phyloP scores from a whole-genome alignment of 1,140 invertebrate genomes.

The Halictus rubicundus region DNA sequence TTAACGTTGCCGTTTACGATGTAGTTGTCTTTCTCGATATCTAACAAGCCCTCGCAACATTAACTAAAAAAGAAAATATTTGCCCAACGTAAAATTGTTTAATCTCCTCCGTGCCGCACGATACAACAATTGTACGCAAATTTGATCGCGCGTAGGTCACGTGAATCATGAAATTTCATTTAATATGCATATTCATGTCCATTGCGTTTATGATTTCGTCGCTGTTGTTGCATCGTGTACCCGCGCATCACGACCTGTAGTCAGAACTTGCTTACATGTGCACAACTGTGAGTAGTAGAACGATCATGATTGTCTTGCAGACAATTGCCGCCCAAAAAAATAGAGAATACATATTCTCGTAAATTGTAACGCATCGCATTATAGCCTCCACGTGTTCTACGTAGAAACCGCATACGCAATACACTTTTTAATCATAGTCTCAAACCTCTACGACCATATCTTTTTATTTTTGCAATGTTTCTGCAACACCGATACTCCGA shows the following conservation, averaged over 20 bases:
- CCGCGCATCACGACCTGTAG: constrained; percentile 31
- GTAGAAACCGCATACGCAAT: too few species aligned
- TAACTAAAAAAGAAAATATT: not conserved
- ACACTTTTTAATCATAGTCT: not conserved
- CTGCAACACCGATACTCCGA: not conserved
- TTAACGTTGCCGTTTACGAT: not conserved
- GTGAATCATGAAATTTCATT: constrained; percentile 1
- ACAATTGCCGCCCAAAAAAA: not conserved
- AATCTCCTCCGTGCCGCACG: not conserved
- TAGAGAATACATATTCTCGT: not conserved
- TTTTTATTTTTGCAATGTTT: not conserved
- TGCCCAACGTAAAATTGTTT: not conserved
- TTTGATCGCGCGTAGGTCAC: not conserved
- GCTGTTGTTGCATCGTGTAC: constrained; percentile 30
- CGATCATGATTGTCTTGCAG: not conserved
- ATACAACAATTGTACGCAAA: constrained; percentile 17
- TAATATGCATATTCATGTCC: not conserved
- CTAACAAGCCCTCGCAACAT: too few species aligned
- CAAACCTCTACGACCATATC: not conserved
- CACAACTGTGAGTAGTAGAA: constrained; percentile 33
- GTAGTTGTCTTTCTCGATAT: too few species aligned
- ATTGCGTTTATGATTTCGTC: not conserved
- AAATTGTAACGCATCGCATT: not conserved
- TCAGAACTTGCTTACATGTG: constrained; percentile 49
- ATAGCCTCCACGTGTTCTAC: not conserved